Evolutionary conservation across 2,797 vertebrate species (phyloP).

Genomic region (Poliocrania exsul): DNA sequence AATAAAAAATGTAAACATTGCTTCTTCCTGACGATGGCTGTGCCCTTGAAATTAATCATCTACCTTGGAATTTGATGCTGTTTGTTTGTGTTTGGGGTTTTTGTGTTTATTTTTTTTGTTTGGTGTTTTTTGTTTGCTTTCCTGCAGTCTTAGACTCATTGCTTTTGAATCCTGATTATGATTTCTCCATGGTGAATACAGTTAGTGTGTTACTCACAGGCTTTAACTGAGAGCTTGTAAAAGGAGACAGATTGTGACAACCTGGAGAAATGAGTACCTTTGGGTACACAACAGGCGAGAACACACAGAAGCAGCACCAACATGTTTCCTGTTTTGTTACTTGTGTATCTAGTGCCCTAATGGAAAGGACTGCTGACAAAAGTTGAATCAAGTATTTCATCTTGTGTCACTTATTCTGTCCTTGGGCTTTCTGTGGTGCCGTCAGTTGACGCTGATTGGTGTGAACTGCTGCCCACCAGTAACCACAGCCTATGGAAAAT

Average conservation of each 20-base stretch:
- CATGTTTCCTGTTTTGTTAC: neutral
- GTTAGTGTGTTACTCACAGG: neutral
- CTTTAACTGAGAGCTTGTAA: neutral
- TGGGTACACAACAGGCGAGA: neutral
- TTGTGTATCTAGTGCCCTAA: neutral
- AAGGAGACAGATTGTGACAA: neutral
- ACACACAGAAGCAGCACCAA: neutral
- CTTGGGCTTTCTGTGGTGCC: neutral
- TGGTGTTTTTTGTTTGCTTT: too few relatives aligned
- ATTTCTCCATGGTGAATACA: neutral
- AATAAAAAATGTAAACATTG: neutral
- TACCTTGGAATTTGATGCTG: neutral
- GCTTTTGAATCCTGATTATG: neutral
- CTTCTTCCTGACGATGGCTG: neutral
- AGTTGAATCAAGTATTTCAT: neutral
- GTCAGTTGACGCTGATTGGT: neutral
- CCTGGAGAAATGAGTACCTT: neutral
- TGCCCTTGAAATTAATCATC: neutral
- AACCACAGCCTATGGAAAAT: neutral
- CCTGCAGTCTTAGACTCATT: neutral
- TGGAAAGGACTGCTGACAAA: neutral
- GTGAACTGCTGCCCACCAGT: neutral
- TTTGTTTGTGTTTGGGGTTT: neutral
- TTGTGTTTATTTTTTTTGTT: neutral
- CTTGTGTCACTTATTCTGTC: neutral